These are phyloP conservation scores for Aphaenogaster floridana DNA, from an alignment of 1,140 invertebrate species.

Conservation along the genomic window DNA sequence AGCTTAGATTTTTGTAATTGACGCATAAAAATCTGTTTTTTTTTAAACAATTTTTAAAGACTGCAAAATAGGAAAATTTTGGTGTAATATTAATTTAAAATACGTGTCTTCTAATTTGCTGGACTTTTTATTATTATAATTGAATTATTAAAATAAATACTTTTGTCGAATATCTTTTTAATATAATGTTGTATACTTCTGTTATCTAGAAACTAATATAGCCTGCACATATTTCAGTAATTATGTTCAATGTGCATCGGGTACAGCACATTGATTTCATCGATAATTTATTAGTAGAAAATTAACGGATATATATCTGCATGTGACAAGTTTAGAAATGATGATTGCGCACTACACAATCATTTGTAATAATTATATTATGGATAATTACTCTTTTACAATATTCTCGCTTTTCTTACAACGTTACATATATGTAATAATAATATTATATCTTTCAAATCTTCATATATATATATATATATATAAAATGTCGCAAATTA, in stretches of 20 bases:
- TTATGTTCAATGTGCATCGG: slow-evolving; percentile 32
- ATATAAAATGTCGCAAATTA: neutral
- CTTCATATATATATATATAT: too few relatives aligned
- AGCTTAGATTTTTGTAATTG: neutral
- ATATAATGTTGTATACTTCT: neutral
- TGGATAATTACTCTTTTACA: slow-evolving; percentile 17
- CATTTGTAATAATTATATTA: slow-evolving; percentile 15
- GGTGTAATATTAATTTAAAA: neutral
- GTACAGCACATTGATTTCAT: slow-evolving; percentile 18
- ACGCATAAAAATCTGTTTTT: neutral
- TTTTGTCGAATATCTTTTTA: neutral
- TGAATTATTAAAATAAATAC: neutral
- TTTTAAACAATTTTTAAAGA: slow-evolving; percentile 4
- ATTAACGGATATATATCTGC: slow-evolving; percentile 37
- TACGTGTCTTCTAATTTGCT: neutral
- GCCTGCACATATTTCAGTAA: slow-evolving; percentile 17
- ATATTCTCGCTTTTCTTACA: neutral
- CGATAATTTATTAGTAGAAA: slow-evolving; percentile 44
- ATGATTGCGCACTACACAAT: neutral
- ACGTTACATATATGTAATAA: neutral
- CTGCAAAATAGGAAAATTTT: neutral
- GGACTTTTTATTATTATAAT: slow-evolving; percentile 2
- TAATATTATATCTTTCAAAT: neutral
- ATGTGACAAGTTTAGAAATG: slow-evolving; percentile 27
- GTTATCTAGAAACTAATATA: neutral